phyloP scores from a whole-genome alignment of 2,797 vertebrate genomes.

The Crypturellus tataupa region DNA sequence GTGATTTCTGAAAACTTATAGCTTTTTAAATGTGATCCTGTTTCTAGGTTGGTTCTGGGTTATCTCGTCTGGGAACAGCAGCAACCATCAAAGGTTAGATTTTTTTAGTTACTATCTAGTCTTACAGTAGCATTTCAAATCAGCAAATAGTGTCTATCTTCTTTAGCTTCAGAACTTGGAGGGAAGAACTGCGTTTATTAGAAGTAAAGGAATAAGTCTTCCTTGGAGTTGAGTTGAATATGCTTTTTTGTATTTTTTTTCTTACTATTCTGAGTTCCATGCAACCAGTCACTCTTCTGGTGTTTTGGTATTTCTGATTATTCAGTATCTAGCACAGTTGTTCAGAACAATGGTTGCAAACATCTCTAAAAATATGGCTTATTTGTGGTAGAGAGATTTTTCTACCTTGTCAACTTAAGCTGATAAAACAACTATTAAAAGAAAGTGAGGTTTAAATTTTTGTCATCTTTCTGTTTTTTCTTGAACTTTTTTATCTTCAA shows the following conservation, averaged over 20 bases:
- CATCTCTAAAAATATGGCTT: neutral
- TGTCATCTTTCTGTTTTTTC: neutral
- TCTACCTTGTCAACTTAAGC: neutral
- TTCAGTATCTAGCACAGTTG: neutral
- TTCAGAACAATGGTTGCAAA: neutral
- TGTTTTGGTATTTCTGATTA: neutral
- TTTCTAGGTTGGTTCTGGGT: conserved; percentile 88
- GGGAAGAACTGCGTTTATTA: neutral
- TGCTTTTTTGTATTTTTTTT: neutral
- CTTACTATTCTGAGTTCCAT: neutral
- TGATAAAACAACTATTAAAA: neutral
- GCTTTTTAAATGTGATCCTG: neutral
- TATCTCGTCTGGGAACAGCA: conserved; percentile 88
- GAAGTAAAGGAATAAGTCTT: neutral
- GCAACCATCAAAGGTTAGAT: conserved; percentile 90
- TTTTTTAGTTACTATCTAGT: neutral
- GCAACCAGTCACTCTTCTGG: neutral
- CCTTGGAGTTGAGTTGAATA: neutral
- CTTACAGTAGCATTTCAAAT: neutral
- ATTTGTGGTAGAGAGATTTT: neutral
- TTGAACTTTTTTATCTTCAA: neutral
- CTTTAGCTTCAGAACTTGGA: neutral
- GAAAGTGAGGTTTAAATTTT: neutral
- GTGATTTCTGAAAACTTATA: neutral
- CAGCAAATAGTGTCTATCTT: neutral